These are phyloP conservation scores for Sphaerophoria taeniata DNA, from an alignment of 2,888 invertebrate species.

Conservation along the genomic window DNA sequence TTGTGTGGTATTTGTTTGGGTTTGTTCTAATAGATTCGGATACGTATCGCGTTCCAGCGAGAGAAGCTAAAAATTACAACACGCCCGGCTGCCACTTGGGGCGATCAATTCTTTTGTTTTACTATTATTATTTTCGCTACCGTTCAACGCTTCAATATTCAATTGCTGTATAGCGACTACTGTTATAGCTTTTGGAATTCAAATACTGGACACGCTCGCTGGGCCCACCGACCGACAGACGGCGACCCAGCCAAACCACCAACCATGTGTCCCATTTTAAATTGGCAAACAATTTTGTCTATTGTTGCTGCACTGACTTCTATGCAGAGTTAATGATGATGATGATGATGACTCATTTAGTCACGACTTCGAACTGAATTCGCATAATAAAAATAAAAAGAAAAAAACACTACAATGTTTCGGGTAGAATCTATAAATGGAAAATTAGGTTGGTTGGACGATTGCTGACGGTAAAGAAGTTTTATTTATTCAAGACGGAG, in stretches of 20 bases:
- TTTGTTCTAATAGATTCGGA: constrained; percentile 53
- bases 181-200: background rate
- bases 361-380: constrained; percentile 73
- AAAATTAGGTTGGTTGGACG: background rate
- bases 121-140: constrained; percentile 44
- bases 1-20: background rate
- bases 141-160: constrained; percentile 26
- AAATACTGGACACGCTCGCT: constrained; percentile 1
- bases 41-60: constrained; percentile 34
- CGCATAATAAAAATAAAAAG: constrained; percentile 14
- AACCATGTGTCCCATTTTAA: constrained; percentile 64
- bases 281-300: constrained; percentile 43
- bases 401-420: background rate
- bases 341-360: constrained; percentile 75
- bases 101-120: constrained; percentile 14
- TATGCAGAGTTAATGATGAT: constrained; percentile 35
- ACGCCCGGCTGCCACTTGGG: constrained; percentile 33
- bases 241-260: constrained; percentile 7
- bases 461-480: background rate
- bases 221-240: background rate
- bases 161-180: background rate
- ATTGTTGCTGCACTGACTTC: constrained; percentile 27
- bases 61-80: constrained; percentile 43
- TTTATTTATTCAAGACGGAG: too few species aligned
- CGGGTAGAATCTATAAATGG: background rate